A percentile compares a stretch with the other conserved stretches of the same genome.
Evolutionary conservation across 2,888 invertebrate genomes (phyloP).

Genomic region (Ormyrus thymus): DNA sequence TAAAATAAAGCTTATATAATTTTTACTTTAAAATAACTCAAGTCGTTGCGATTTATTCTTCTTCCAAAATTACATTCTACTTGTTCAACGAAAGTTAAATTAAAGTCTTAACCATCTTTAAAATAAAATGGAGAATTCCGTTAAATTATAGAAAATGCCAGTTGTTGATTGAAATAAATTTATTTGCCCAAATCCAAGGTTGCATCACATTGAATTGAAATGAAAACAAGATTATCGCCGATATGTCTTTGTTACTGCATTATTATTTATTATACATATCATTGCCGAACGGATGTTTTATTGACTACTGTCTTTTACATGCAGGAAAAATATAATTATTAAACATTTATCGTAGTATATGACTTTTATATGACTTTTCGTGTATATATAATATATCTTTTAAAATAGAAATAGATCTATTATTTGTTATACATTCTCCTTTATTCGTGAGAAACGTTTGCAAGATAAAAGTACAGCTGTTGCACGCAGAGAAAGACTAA

Average conservation of each 20-base stretch:
- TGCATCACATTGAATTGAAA: constrained; percentile 9
- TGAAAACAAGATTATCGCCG: constrained; percentile 34
- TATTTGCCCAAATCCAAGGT: constrained; percentile 6
- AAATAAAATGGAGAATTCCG: background rate
- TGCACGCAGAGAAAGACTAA: constrained; percentile 7
- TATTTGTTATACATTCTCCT: background rate
- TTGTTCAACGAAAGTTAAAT: background rate
- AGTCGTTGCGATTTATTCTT: too few relatives aligned
- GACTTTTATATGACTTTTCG: background rate
- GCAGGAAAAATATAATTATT: constrained; percentile 43
- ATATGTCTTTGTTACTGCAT: constrained; percentile 45
- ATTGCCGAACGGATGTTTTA: constrained; percentile 30
- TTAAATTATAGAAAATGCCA: background rate
- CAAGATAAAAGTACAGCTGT: constrained; percentile 22
- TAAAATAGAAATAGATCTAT: constrained; percentile 38
- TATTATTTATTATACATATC: constrained; percentile 44
- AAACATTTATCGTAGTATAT: constrained; percentile 32
- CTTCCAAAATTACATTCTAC: too few relatives aligned
- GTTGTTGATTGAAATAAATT: constrained; percentile 22
- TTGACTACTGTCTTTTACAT: constrained; percentile 20
- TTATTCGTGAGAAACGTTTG: constrained; percentile 8
- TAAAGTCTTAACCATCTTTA: background rate
- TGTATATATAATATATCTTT: background rate
- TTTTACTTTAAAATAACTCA: too few relatives aligned
- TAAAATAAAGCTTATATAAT: constrained; percentile 1